Conservation (phyloP, 2,888 invertebrate species). For the Zygothrica quintamaculata region DNA sequence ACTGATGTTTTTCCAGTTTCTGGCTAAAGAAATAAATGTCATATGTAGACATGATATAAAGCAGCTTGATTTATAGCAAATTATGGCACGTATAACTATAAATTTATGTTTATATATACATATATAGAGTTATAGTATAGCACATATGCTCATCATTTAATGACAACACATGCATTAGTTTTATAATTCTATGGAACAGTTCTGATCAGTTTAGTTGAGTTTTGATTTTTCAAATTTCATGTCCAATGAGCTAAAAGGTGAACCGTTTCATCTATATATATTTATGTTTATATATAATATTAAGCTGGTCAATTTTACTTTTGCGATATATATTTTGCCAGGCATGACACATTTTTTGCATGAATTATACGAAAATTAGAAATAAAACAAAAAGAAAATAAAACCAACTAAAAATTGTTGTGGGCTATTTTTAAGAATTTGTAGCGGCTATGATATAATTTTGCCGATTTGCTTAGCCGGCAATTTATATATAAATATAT, state of each 20-base stretch:
- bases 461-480: constrained; percentile 71
- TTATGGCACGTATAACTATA: constrained; percentile 9
- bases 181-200: not conserved
- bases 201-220: constrained; percentile 17
- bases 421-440: constrained; percentile 74
- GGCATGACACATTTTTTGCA: constrained; percentile 71
- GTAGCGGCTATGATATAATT: constrained; percentile 75
- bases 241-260: constrained; percentile 13
- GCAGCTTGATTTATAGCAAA: constrained; percentile 41
- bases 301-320: constrained; percentile 38
- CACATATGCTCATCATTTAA: constrained; percentile 41
- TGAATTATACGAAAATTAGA: constrained; percentile 49
- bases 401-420: constrained; percentile 45
- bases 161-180: constrained; percentile 42
- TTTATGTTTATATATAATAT: constrained; percentile 17
- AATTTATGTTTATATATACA: not conserved
- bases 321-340: constrained; percentile 43
- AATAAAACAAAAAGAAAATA: constrained; percentile 30
- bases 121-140: constrained; percentile 2
- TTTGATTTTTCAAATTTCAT: constrained; percentile 12
- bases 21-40: constrained; percentile 20
- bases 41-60: constrained; percentile 14
- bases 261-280: constrained; percentile 10
- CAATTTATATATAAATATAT: constrained; percentile 38
- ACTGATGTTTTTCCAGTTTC: constrained; percentile 47